Evolutionary conservation across 2,888 invertebrate species (phyloP).

Genomic region (Unio pictorum): DNA sequence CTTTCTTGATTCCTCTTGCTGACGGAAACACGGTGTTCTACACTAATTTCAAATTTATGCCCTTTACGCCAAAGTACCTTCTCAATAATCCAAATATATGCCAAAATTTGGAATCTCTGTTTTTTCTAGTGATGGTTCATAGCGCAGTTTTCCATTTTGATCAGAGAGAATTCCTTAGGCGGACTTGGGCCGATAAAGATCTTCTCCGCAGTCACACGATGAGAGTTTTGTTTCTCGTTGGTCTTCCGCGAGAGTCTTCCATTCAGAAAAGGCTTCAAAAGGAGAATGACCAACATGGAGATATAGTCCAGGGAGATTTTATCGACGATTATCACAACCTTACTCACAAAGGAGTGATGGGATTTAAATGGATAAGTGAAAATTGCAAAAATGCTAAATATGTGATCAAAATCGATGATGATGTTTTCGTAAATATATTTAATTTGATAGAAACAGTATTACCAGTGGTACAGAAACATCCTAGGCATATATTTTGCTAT

Average conservation of each 20-base stretch:
- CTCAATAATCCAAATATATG: too few relatives aligned
- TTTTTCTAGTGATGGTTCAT: constrained; percentile 42
- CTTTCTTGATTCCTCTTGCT: too few relatives aligned
- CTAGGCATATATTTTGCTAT: too few relatives aligned
- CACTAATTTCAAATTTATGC: too few relatives aligned
- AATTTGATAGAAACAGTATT: constrained; percentile 29
- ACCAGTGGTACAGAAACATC: background rate
- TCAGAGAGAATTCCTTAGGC: constrained; percentile 36
- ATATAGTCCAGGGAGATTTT: constrained; percentile 53
- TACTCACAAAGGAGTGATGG: constrained; percentile 50
- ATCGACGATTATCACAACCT: constrained; percentile 48
- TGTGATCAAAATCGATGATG: constrained; percentile 52
- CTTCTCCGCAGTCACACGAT: constrained; percentile 18
- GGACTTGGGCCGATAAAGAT: constrained; percentile 44
- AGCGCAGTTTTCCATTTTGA: constrained; percentile 39
- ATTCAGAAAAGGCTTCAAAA: constrained; percentile 34
- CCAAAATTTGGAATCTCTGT: too few relatives aligned
- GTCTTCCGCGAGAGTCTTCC: constrained; percentile 19
- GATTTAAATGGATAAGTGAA: constrained; percentile 44
- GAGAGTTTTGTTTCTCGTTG: constrained; percentile 46
- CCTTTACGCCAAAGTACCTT: too few relatives aligned
- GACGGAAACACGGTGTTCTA: too few relatives aligned
- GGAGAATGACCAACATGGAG: constrained; percentile 39
- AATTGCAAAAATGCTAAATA: constrained; percentile 41
- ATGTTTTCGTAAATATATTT: constrained; percentile 50